Conservation (phyloP, 2,888 invertebrate species). For the Scaptodrosophila latifasciaeformis region DNA sequence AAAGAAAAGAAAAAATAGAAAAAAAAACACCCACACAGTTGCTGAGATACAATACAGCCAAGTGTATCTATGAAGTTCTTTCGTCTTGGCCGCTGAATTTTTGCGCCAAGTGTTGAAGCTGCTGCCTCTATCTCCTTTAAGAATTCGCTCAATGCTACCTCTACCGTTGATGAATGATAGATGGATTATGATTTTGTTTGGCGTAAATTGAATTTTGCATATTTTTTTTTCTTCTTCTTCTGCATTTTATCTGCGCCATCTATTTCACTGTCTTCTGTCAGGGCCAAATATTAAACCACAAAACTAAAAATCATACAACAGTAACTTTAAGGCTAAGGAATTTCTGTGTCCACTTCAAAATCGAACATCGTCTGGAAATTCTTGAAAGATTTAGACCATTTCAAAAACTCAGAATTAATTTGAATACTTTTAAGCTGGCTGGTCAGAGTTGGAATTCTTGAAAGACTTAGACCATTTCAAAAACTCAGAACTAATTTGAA, state of each 20-base stretch:
- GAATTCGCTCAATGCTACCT: constrained; percentile 13
- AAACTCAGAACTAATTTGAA: no score
- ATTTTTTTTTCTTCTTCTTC: constrained; percentile 37
- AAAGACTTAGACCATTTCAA: no score
- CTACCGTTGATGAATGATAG: constrained; percentile 65
- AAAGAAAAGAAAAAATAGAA: not conserved
- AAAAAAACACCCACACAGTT: not conserved
- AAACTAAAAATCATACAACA: not conserved
- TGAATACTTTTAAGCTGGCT: no score
- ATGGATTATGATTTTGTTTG: constrained; percentile 70
- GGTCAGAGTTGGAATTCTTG: no score
- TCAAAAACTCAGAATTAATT: no score
- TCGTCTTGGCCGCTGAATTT: constrained; percentile 60
- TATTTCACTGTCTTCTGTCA: constrained; percentile 9
- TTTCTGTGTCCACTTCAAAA: no score
- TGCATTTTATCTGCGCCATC: not conserved
- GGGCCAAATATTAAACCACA: constrained; percentile 26
- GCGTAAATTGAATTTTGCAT: constrained; percentile 68
- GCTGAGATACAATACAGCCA: constrained; percentile 13
- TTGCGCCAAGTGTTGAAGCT: constrained; percentile 36
- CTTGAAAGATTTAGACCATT: no score
- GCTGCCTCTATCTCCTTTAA: not conserved
- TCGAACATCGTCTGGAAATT: no score
- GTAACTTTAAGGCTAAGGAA: no score
- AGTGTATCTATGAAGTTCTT: constrained; percentile 64